Conservation (phyloP, 92 coral and sea anemone genomes). For the Phenganax stokvisi region DNA sequence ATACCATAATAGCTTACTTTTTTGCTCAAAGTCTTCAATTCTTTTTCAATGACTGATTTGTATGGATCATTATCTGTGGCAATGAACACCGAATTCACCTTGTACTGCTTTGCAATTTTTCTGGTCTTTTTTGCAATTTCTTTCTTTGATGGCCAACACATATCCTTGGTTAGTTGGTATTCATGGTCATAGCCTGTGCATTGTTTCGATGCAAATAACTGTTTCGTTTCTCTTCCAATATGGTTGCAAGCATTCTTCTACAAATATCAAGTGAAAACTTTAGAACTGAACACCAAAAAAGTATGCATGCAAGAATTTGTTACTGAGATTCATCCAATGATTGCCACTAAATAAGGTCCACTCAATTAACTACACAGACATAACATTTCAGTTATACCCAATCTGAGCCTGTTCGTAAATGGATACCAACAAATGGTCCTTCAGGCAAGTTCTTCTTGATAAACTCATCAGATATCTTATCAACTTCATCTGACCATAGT, state of each 20-base stretch:
- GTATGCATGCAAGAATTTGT: not conserved
- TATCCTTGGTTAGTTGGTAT: constrained; percentile 67
- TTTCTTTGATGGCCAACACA: constrained; percentile 74
- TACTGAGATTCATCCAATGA: not conserved
- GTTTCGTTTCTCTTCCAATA: constrained; percentile 57
- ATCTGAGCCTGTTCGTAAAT: constrained; percentile 86
- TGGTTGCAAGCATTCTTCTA: constrained; percentile 86
- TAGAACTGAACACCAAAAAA: not conserved
- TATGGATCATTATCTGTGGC: constrained; percentile 93
- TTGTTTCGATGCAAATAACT: constrained; percentile 77
- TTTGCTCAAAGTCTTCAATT: constrained; percentile 57
- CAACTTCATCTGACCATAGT: constrained; percentile 69
- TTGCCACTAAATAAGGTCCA: too few relatives aligned
- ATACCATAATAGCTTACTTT: constrained; percentile 1
- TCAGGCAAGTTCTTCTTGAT: constrained; percentile 56
- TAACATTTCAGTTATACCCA: constrained; percentile 57
- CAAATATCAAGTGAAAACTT: not conserved
- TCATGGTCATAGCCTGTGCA: constrained; percentile 64
- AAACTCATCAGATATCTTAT: constrained; percentile 64
- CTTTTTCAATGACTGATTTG: constrained; percentile 55
- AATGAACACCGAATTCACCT: constrained; percentile 79
- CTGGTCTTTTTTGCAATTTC: constrained; percentile 70
- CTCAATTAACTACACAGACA: not conserved
- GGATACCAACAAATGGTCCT: constrained; percentile 93
- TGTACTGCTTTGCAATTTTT: constrained; percentile 61